Conservation (phyloP, 37 sponge, comb jelly and placozoan species). For the Beroe ovata region DNA sequence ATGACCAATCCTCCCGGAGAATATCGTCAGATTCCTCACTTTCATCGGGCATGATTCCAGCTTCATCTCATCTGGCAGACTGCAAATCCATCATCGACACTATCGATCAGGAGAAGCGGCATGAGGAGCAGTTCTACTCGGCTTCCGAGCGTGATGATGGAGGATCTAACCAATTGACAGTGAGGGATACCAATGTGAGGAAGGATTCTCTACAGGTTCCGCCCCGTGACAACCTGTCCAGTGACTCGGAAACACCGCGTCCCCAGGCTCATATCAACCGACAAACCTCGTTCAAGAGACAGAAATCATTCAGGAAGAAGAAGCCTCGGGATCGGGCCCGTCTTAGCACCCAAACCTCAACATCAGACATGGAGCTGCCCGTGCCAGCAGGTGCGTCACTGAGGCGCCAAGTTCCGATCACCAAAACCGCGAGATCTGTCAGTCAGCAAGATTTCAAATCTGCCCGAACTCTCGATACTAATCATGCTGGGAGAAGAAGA, state of each 20-base stretch:
- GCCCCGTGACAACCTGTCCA: not conserved
- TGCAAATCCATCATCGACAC: conserved; percentile 59
- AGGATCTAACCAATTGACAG: not conserved
- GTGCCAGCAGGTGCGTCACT: not conserved
- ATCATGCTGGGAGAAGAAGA: not conserved
- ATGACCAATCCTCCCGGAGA: no score
- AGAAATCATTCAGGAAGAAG: conserved; percentile 66
- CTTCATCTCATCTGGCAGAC: conserved; percentile 13
- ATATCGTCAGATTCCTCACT: not conserved
- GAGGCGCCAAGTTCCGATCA: not conserved
- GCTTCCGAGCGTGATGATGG: not conserved
- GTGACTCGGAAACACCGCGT: conserved; percentile 54
- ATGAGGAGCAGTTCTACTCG: not conserved
- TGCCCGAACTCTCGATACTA: not conserved
- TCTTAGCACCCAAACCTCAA: not conserved
- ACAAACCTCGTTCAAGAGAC: conserved; percentile 31
- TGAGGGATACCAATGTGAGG: not conserved
- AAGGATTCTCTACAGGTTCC: not conserved
- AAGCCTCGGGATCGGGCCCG: not conserved
- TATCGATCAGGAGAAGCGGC: not conserved
- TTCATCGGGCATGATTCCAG: not conserved
- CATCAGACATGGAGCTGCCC: not conserved
- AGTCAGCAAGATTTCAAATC: not conserved
- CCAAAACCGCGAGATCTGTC: not conserved
- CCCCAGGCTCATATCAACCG: not conserved